Conservation (phyloP, 2,113 vertebrate species). For the Anhinga anhinga region DNA sequence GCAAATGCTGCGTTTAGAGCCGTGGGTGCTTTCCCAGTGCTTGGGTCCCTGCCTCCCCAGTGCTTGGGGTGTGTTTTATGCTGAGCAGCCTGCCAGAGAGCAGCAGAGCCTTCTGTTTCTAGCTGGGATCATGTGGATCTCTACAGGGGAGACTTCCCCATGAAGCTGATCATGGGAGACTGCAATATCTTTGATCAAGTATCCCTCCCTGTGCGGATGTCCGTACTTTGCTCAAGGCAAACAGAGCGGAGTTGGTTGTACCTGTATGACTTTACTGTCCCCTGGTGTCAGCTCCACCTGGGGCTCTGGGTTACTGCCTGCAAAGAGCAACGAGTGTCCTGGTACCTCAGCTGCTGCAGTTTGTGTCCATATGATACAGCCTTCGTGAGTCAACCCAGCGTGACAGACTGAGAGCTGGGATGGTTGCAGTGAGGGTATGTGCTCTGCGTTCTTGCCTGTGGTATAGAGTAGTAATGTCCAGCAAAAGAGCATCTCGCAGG, state of each 20-base stretch:
- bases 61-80: background rate
- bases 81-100: background rate
- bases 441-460: background rate
- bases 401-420: background rate
- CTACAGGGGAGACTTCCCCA: background rate
- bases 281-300: background rate
- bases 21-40: background rate
- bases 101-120: background rate
- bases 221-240: background rate
- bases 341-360: background rate
- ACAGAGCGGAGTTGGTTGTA: no score
- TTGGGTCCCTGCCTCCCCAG: background rate
- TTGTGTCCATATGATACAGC: fast-evolving
- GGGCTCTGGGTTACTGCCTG: background rate
- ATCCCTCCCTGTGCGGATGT: background rate
- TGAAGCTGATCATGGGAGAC: background rate
- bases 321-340: background rate
- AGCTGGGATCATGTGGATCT: background rate
- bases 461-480: fast-evolving
- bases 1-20: background rate
- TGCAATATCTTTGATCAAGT: fast-evolving
- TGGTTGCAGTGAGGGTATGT: no score
- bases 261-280: background rate
- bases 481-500: background rate
- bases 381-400: background rate